A percentile compares a stretch with the other conserved stretches of the same genome.
Evolutionary conservation across 2,113 vertebrate genomes (phyloP).

Genomic region (Sylvilagus bachmani): DNA sequence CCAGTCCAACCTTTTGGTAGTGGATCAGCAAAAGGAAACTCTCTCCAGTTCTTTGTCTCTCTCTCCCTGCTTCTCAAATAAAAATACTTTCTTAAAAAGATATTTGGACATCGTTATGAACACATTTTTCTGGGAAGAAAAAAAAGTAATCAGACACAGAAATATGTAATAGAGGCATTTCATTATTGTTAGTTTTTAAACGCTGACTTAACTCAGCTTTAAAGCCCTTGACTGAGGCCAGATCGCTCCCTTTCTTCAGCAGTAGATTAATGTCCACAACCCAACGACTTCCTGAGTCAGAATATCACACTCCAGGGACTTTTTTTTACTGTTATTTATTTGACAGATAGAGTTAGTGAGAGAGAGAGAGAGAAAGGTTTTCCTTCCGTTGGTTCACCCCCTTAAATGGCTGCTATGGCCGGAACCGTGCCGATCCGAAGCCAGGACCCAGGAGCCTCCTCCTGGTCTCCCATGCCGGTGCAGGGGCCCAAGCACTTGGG

Average conservation of each 20-base stretch:
- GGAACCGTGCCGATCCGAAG: too few species aligned
- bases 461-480: too few species aligned
- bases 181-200: background rate
- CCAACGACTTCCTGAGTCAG: background rate
- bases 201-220: background rate
- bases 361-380: too few species aligned
- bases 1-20: too few species aligned
- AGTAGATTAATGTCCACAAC: background rate
- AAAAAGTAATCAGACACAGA: background rate
- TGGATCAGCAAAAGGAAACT: too few species aligned
- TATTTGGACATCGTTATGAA: background rate
- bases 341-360: too few species aligned
- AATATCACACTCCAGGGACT: background rate
- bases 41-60: background rate
- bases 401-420: too few species aligned
- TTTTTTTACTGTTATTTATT: too few species aligned
- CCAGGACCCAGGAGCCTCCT: too few species aligned
- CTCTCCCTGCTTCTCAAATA: background rate
- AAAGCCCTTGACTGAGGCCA: background rate
- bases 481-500: too few species aligned
- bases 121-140: background rate
- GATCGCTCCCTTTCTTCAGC: background rate
- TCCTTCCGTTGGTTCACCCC: too few species aligned
- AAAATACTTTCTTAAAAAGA: background rate
- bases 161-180: background rate